Percentiles rank a stretch among this genome's conserved stretches.
Conservation (phyloP, 2,113 vertebrate genomes). For the Cygnus atratus region DNA sequence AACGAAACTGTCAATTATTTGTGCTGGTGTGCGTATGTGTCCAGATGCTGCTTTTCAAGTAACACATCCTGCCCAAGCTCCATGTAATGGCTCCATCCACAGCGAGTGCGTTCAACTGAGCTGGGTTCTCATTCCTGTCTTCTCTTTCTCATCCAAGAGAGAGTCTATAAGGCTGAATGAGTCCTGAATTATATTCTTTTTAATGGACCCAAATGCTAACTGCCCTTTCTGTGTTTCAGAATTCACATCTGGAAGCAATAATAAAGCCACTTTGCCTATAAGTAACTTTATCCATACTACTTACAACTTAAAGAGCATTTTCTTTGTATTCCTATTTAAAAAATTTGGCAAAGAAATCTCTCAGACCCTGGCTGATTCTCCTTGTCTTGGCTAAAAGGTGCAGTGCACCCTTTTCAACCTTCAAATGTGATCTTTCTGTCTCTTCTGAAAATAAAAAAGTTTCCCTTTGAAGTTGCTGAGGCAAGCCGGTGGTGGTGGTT, state of each 20-base stretch:
- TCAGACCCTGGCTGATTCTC: background rate
- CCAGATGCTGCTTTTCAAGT: slow-evolving; percentile 39
- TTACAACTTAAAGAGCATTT: slow-evolving; percentile 29
- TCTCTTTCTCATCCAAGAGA: background rate
- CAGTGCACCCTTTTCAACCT: background rate
- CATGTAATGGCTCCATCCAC: background rate
- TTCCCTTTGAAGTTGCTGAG: background rate
- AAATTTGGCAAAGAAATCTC: background rate
- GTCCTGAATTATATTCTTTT: background rate
- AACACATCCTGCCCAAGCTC: background rate
- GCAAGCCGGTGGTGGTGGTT: background rate
- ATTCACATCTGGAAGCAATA: slow-evolving; percentile 59
- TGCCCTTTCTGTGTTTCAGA: background rate
- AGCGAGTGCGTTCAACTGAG: background rate
- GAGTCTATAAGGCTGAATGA: background rate
- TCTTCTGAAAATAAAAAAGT: background rate
- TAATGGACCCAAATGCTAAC: slow-evolving; percentile 14
- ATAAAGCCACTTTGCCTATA: slow-evolving; percentile 12
- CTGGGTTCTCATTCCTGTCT: background rate
- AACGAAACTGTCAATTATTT: background rate
- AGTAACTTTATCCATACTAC: slow-evolving; percentile 51
- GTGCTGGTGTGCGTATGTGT: background rate
- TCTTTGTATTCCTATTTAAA: slow-evolving; percentile 34
- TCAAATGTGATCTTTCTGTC: background rate
- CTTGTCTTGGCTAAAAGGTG: background rate